Evolutionary conservation across 1,140 invertebrate genomes (phyloP), one percentile per base, ranked within the genome.

Genomic region (Hydropsyche tenuis): DNA sequence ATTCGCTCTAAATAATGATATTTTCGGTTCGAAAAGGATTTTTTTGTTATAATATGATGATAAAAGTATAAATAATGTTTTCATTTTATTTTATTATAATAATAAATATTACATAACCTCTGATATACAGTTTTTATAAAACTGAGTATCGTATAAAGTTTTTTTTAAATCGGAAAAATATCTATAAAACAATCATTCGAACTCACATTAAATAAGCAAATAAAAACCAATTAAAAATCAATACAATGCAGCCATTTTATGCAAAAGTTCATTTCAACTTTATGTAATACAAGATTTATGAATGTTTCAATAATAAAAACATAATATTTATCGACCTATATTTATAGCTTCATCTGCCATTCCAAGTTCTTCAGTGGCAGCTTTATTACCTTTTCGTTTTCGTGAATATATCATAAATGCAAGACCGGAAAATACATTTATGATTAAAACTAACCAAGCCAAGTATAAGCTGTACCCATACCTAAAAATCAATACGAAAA

Each of bases 271-370:
- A 63, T n/a, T 27, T 63, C 27, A 27, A 11, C 60, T 12, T 12
- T 66, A 37, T 43, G 23, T 4, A 16, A 65, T 5, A 11, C 3
- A 43, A 6, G 14, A 23, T 7, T 62, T 7, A 7, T 27, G 37
- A 23, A 43, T n/a, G 64, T 66, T 16, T 9, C 18, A 45, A 43
- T 22, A 5, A 16, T 45, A 18, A 48, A 48, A 69, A 23, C 18
- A 11, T 46, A 14, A 48, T 51, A n/a, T 72, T 63, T 85, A 93
- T 87, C 93, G 90, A 75, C 93, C 92, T 75, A 95, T 92, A 74
- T 92, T 92, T 16, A 92, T 92, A 0, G 93, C 92, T 80, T 94
- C 93, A 78, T 95, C 93, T 20, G 93, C 92, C 88, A 93, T 90
- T 0, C 91, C 92, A 18, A 93, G 83, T 78, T 93, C 90, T 76